Percentiles rank a stretch among this genome's conserved stretches.
Conservation (phyloP, 2,113 vertebrate species). For the Sinocyclocheilus maitianheensis region DNA sequence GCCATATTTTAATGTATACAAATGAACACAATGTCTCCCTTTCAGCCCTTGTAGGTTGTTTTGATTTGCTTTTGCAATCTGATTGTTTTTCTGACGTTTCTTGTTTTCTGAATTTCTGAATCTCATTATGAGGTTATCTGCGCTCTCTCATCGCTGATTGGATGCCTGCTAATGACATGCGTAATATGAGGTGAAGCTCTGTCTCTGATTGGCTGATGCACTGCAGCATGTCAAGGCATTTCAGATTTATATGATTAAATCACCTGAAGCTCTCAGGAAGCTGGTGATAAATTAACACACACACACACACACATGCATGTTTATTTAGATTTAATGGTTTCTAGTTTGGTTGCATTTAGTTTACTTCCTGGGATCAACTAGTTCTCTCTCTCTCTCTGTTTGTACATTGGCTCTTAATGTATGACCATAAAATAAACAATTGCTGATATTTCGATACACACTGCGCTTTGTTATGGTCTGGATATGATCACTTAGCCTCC, state of each 20-base stretch:
- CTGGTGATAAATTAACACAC: not conserved
- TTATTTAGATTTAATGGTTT: not conserved
- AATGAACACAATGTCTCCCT: no score
- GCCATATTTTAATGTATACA: no score
- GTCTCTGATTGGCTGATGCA: not conserved
- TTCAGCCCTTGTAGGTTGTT: no score
- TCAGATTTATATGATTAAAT: not conserved
- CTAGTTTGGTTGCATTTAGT: not conserved
- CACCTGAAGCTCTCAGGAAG: not conserved
- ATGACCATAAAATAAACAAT: not conserved
- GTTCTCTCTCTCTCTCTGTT: not conserved
- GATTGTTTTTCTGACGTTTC: no score
- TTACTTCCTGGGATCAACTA: no score
- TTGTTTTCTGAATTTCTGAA: no score
- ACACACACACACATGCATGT: not conserved
- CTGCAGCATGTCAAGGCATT: not conserved
- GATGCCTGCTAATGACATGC: not conserved
- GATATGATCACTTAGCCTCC: slow-evolving; percentile 64
- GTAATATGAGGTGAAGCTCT: not conserved
- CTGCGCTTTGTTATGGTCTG: not conserved
- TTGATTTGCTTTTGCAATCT: no score
- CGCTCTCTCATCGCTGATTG: not conserved
- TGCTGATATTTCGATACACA: not conserved
- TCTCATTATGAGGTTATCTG: no score
- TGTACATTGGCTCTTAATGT: not conserved